Evolutionary conservation across 2,888 invertebrate species (phyloP), one percentile per base, ranked within the genome.

Genomic region (Acanthococcus lagerstroemiae): DNA sequence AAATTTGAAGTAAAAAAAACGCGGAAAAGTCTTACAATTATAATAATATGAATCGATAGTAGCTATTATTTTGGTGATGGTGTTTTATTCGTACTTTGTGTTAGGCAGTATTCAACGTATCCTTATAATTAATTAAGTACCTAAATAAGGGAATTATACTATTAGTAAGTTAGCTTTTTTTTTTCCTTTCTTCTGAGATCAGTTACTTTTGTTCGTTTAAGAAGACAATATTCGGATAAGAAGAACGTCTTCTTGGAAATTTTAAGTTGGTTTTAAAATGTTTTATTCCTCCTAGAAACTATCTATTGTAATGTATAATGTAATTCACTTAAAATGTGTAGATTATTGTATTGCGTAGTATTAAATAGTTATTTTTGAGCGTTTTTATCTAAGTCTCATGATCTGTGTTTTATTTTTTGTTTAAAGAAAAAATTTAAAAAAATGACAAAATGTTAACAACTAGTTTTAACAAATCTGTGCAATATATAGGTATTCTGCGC

Each of bases 371-470:
- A 48, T 61, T 61, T 63, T 63, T 63, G 63, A 63, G 54, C 63
- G 63, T 63, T 63, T 63, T 63, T 63, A 63, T 63, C 63, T 63
- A 63, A 63, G 63, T 63, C 63, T 63, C 63, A 63, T 63, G 63
- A 63, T 63, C 63, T 63, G 63, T 63, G 63, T 63, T 63, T 63
- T 63, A 63, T 52, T 63, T 55, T 63, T 63, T 26, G 48, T 63
- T 52, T 54, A 63, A 63, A 63, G 54, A 63, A 52, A 15, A 52
- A 52, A 37, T 15, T 9, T n/a, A 37, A 58, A 58, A 58, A 52
- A 54, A 52, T 54, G 54, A 63, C 63, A 63, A 63, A 58, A 52
- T 63, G 54, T 52, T 63, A 52, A 52, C 54, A 52, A 63, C 54
- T 61, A 61, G 61, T 61, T 61, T 61, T 61, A 50, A 61, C 48